These are phyloP conservation scores for Episyrphus balteatus DNA, from an alignment of 1,140 invertebrate species.

Conservation along the genomic window DNA sequence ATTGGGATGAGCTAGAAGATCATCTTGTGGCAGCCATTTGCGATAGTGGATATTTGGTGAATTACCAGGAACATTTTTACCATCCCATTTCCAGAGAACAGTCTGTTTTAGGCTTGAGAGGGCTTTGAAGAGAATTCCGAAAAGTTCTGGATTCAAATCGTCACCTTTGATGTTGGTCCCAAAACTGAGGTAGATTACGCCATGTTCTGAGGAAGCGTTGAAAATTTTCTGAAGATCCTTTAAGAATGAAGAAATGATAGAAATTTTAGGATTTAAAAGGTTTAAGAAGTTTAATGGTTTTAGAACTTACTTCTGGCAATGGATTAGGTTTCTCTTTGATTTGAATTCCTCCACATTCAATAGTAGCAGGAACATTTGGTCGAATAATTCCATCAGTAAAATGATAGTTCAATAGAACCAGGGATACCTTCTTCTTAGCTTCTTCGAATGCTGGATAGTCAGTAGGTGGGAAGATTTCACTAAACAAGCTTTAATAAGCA, in stretches of 20 bases:
- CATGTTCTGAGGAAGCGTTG: slow-evolving; percentile 32
- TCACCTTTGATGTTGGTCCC: slow-evolving; percentile 39
- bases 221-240: slow-evolving; percentile 41
- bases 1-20: slow-evolving; percentile 39
- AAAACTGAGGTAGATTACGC: slow-evolving; percentile 47
- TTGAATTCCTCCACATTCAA: slow-evolving; percentile 34
- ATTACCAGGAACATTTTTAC: slow-evolving; percentile 24
- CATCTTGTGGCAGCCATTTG: slow-evolving; percentile 46
- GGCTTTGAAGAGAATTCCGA: slow-evolving; percentile 32
- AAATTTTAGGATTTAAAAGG: too few relatives aligned
- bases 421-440: slow-evolving; percentile 3
- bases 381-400: slow-evolving; percentile 14
- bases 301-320: slow-evolving; percentile 22
- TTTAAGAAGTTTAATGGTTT: slow-evolving; percentile 7
- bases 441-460: slow-evolving; percentile 10
- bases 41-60: slow-evolving; percentile 42
- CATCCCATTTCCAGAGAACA: slow-evolving; percentile 41
- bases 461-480: slow-evolving; percentile 2
- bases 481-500: not conserved
- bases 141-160: slow-evolving; percentile 28
- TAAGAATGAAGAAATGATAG: slow-evolving; percentile 7
- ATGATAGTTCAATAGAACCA: slow-evolving; percentile 15
- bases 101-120: slow-evolving; percentile 37
- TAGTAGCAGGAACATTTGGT: slow-evolving; percentile 23
- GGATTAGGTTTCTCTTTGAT: slow-evolving; percentile 18